A percentile compares a stretch with the other conserved stretches of the same genome.
Evolutionary conservation across 2,797 vertebrate genomes (phyloP).

Genomic region (Alexandromys oeconomus): DNA sequence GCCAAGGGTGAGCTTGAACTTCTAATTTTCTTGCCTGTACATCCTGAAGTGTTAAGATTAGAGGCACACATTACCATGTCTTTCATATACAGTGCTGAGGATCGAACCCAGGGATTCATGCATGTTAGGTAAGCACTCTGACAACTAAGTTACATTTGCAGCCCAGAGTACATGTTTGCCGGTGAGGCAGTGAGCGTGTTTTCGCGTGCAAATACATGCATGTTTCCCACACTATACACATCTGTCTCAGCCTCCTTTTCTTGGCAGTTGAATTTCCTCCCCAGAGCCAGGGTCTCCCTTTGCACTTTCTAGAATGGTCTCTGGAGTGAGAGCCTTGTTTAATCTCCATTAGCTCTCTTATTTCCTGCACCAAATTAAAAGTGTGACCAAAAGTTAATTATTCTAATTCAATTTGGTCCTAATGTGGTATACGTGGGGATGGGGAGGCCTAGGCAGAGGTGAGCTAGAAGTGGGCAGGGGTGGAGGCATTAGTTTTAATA

Average conservation of each 20-base stretch:
- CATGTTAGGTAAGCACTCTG: not conserved
- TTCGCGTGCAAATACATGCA: not conserved
- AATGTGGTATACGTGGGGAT: slow-evolving; percentile 34
- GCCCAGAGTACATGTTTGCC: not conserved
- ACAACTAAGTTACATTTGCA: not conserved
- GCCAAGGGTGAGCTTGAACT: not conserved
- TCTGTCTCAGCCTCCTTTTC: not conserved
- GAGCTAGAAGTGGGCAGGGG: not conserved
- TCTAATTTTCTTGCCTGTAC: not conserved
- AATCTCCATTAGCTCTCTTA: slow-evolving; percentile 78
- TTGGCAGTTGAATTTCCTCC: not conserved
- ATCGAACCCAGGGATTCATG: not conserved
- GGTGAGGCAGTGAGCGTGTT: not conserved
- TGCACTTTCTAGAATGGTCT: slow-evolving; percentile 27
- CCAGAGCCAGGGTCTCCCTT: not conserved
- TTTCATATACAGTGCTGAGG: not conserved
- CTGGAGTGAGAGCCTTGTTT: slow-evolving; percentile 72
- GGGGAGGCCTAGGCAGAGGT: slow-evolving; percentile 48
- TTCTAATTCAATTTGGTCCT: slow-evolving; percentile 82
- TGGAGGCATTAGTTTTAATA: slow-evolving; percentile 32
- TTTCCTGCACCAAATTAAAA: slow-evolving; percentile 82
- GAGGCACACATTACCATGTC: not conserved
- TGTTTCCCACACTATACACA: fast-evolving
- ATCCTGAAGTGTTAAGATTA: not conserved
- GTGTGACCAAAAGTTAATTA: slow-evolving; percentile 82